A percentile compares a stretch with the other conserved stretches of the same genome.
phyloP scores from a whole-genome alignment of 2,113 vertebrate genomes.

The Lamprotornis superbus region DNA sequence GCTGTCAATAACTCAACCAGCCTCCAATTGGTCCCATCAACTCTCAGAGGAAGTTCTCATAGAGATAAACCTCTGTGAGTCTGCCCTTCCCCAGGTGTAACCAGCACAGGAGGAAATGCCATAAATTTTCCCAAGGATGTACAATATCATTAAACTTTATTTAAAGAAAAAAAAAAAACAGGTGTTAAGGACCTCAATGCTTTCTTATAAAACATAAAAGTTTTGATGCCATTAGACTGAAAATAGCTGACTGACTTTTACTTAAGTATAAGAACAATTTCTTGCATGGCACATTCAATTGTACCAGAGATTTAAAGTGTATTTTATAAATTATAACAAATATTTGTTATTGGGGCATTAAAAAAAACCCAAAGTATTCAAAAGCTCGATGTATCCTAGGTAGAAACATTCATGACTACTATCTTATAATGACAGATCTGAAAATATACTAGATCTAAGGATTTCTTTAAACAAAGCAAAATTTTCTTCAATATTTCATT shows the following conservation, averaged over 20 bases:
- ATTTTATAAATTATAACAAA: neutral
- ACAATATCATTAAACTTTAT: neutral
- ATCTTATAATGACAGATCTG: neutral
- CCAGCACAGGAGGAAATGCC: neutral
- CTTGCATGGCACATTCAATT: neutral
- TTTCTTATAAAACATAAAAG: neutral
- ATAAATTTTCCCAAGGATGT: neutral
- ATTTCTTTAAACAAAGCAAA: neutral
- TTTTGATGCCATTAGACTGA: neutral
- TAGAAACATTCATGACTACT: neutral
- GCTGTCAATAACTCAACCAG: too few species aligned
- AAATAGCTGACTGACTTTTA: neutral
- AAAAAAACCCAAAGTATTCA: fast-evolving
- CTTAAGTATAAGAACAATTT: neutral
- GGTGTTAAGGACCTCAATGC: fast-evolving
- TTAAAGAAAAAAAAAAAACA: neutral
- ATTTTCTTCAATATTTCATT: neutral
- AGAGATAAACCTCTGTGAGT: too few species aligned
- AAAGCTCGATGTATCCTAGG: neutral
- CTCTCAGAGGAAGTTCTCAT: too few species aligned
- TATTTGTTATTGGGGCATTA: neutral
- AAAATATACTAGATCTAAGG: neutral
- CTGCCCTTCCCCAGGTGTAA: too few species aligned
- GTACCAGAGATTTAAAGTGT: neutral
- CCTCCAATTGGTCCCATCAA: too few species aligned